phyloP scores from a whole-genome alignment of 30 jellyfish, hydroid and myxozoan species.

The Aurelia sp. region DNA sequence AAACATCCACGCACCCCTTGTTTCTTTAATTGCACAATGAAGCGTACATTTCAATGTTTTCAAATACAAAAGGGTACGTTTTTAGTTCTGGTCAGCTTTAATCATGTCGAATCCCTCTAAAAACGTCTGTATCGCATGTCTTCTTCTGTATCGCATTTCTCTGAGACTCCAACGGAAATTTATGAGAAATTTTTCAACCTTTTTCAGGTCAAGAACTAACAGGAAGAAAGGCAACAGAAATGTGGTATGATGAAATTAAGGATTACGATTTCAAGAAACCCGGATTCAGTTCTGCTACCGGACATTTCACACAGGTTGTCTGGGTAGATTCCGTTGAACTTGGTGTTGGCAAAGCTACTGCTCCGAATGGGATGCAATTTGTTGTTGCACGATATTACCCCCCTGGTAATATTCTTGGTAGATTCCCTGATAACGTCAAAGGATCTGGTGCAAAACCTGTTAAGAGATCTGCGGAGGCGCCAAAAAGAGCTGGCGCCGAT shows the following conservation, averaged over 20 bases:
- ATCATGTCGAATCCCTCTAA: too few species aligned
- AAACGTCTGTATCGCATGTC: too few species aligned
- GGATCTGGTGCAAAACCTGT: constrained; percentile 75
- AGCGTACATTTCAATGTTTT: too few species aligned
- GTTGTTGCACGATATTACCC: constrained; percentile 98
- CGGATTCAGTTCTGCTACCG: constrained; percentile 94
- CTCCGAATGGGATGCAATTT: constrained; percentile 95
- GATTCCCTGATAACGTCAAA: constrained; percentile 92
- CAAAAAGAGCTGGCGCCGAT: constrained; percentile 40
- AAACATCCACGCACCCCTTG: too few species aligned
- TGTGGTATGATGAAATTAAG: constrained; percentile 99
- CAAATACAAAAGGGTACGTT: too few species aligned
- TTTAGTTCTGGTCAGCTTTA: too few species aligned
- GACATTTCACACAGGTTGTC: constrained; percentile 99
- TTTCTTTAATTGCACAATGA: too few species aligned
- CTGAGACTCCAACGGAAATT: not conserved
- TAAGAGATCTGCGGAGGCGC: constrained; percentile 27
- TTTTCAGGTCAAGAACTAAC: constrained; percentile 91
- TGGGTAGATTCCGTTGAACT: constrained; percentile 96
- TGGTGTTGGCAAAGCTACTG: constrained; percentile 96
- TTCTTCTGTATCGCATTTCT: too few species aligned
- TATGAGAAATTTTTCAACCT: too few species aligned
- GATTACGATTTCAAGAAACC: constrained; percentile 92
- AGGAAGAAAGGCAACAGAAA: constrained; percentile 95
- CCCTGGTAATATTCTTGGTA: constrained; percentile 94